Conservation (phyloP, 1,140 invertebrate genomes). For the Orius insidiosus region DNA sequence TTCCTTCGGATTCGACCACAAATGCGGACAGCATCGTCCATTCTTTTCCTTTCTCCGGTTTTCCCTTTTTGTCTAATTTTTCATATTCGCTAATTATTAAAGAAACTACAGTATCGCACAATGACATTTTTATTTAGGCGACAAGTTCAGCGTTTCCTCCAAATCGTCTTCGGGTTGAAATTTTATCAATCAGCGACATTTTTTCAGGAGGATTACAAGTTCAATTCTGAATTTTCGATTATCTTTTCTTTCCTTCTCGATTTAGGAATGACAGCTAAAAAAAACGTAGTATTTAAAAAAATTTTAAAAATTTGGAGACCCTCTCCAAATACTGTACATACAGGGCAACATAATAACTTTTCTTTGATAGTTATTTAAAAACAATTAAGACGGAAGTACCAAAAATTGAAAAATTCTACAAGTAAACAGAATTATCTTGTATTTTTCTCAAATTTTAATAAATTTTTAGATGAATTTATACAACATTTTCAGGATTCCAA, state of each 20-base stretch:
- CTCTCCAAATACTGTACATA: no score
- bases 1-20: conserved; percentile 32
- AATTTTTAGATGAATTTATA: conserved; percentile 8
- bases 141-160: conserved; percentile 47
- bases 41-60: conserved; percentile 31
- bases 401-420: no score
- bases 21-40: conserved; percentile 73
- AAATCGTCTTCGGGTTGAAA: conserved; percentile 39
- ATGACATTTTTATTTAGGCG: conserved; percentile 13
- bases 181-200: conserved; percentile 35
- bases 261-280: conserved; percentile 51
- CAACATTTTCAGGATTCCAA: conserved; percentile 43
- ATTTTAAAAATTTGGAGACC: no score
- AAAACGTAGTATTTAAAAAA: no score
- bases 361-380: no score
- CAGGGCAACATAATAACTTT: no score
- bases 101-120: conserved; percentile 2
- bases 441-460: no score
- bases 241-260: conserved; percentile 41
- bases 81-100: conserved; percentile 6
- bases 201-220: conserved; percentile 40
- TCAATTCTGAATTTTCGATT: conserved; percentile 43
- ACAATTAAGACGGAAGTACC: no score
- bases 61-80: conserved; percentile 16
- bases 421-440: no score